Percentiles rank a stretch among this genome's conserved stretches.
These are phyloP conservation scores for Loriculus beryllinus DNA, from an alignment of 2,797 vertebrate species.

Conservation along the genomic window DNA sequence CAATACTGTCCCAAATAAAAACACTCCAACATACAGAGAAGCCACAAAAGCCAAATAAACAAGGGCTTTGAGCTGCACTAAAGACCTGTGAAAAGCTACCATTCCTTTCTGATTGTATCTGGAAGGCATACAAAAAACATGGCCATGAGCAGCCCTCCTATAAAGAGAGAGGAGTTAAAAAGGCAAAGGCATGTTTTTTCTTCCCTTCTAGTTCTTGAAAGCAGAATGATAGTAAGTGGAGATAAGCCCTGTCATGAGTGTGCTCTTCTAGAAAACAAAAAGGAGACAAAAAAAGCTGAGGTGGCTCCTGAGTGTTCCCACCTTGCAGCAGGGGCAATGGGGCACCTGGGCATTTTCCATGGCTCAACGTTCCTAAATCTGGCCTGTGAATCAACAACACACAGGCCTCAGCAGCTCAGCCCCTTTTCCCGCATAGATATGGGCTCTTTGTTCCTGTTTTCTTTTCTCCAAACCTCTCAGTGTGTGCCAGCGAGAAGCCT, in stretches of 20 bases:
- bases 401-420: slow-evolving; percentile 28
- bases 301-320: background rate
- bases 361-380: background rate
- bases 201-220: background rate
- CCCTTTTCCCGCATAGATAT: background rate
- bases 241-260: background rate
- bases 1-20: background rate
- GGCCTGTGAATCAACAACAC: background rate
- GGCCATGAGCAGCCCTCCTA: background rate
- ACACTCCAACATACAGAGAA: background rate
- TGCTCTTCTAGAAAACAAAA: background rate
- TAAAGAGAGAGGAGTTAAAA: background rate
- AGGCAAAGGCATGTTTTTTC: background rate
- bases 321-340: background rate
- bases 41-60: background rate
- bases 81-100: background rate
- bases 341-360: background rate
- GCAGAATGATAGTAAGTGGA: background rate
- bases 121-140: background rate
- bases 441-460: background rate
- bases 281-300: background rate
- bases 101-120: background rate
- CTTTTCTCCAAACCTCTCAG: background rate
- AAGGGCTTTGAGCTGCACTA: background rate
- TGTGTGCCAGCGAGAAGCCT: background rate